phyloP scores from a whole-genome alignment of 1,140 invertebrate species.

The Nomia melanderi region DNA sequence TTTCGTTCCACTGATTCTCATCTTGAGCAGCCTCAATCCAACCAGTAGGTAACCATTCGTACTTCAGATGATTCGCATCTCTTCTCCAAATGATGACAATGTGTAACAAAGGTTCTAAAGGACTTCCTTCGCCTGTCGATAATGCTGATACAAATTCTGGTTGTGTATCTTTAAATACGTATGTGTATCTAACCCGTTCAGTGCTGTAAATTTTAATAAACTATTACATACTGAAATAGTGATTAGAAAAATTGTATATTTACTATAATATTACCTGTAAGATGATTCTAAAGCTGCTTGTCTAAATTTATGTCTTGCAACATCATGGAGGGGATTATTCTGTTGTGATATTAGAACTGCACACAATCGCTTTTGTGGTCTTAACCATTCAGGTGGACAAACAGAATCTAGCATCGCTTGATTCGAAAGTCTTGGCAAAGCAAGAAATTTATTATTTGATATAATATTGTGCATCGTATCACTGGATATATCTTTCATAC shows the following conservation, averaged over 20 bases:
- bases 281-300: constrained; percentile 86
- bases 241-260: neutral
- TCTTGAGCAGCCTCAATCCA: constrained; percentile 77
- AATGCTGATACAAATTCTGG: constrained; percentile 90
- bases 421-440: constrained; percentile 93
- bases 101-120: constrained; percentile 84
- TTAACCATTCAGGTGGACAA: constrained; percentile 93
- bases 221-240: neutral
- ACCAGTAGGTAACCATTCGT: constrained; percentile 88
- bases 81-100: constrained; percentile 95
- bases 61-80: constrained; percentile 91
- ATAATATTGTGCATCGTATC: constrained; percentile 94
- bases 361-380: constrained; percentile 91
- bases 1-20: constrained; percentile 86
- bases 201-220: constrained; percentile 74
- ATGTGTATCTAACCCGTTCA: constrained; percentile 91
- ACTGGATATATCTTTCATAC: constrained; percentile 93
- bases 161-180: constrained; percentile 92
- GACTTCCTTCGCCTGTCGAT: constrained; percentile 83
- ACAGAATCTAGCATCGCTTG: constrained; percentile 91
- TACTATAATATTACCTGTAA: constrained; percentile 73
- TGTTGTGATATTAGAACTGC: constrained; percentile 90
- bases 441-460: constrained; percentile 92
- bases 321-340: constrained; percentile 84
- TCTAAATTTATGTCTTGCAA: constrained; percentile 84